Percentiles rank a stretch among this genome's conserved stretches.
phyloP scores from a whole-genome alignment of 2,113 vertebrate genomes.

The Plestiodon gilberti region DNA sequence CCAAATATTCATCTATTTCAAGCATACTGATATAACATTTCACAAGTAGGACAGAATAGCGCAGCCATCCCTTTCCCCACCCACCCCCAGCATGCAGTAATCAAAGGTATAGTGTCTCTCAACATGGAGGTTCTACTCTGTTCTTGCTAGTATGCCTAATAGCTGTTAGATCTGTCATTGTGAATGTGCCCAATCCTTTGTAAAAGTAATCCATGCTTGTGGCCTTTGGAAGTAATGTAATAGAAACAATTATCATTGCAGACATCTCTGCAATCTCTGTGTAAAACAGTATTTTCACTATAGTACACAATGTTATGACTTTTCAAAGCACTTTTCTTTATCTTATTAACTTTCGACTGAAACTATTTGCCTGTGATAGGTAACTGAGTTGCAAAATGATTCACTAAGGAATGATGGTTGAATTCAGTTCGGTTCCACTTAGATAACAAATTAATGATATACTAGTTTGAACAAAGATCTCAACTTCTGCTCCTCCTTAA shows the following conservation, averaged over 20 bases:
- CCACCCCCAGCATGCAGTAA: too few species aligned
- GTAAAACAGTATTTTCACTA: conserved; percentile 25
- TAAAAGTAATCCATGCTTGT: neutral
- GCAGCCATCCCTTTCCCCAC: too few species aligned
- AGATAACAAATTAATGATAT: conserved; percentile 20
- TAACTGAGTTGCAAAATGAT: conserved; percentile 20
- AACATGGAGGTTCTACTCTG: too few species aligned
- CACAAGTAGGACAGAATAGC: too few species aligned
- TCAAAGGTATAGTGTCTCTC: too few species aligned
- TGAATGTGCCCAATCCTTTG: neutral
- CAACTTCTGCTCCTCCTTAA: neutral
- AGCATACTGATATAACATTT: too few species aligned
- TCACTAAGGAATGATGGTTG: conserved; percentile 11
- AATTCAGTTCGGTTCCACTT: conserved; percentile 36
- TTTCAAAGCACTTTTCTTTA: neutral
- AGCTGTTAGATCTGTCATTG: neutral
- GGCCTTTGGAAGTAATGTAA: neutral
- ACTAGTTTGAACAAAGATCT: conserved; percentile 2
- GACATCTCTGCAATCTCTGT: neutral
- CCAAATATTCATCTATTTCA: too few species aligned
- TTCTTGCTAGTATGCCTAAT: too few species aligned
- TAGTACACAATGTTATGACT: conserved; percentile 11
- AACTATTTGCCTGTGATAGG: conserved; percentile 37
- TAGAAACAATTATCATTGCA: neutral
- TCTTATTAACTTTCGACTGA: conserved; percentile 28